These are phyloP conservation scores for Hoplostethus mediterraneus DNA, from an alignment of 2,797 vertebrate genomes.

Conservation along the genomic window DNA sequence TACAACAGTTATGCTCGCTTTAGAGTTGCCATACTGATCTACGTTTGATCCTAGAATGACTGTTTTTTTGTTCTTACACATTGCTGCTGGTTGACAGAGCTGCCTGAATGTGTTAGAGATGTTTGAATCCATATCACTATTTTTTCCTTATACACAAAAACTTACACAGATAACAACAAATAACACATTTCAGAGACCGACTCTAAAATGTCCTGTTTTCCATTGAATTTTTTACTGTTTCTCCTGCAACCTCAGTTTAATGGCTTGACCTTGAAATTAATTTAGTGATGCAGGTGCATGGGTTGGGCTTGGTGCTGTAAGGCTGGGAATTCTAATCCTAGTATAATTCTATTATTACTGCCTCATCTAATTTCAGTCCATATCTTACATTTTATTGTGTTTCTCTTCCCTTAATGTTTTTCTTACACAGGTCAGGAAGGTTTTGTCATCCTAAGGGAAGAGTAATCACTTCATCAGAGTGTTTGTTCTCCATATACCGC, in stretches of 20 bases:
- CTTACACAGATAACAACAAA: neutral
- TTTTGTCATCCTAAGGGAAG: constrained; percentile 12
- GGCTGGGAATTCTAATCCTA: constrained; percentile 9
- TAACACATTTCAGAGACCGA: neutral
- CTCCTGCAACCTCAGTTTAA: constrained; percentile 24
- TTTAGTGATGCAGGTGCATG: neutral
- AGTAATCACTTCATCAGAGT: constrained; percentile 7
- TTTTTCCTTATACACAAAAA: constrained; percentile 13
- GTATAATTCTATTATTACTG: constrained; percentile 1
- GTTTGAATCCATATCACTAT: constrained; percentile 22
- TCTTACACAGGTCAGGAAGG: neutral
- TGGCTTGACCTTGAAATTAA: constrained; percentile 51
- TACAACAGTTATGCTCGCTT: constrained; percentile 29
- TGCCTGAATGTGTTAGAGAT: neutral
- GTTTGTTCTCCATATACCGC: neutral
- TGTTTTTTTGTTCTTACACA: constrained; percentile 30
- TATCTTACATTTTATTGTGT: constrained; percentile 2
- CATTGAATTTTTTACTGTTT: constrained; percentile 31
- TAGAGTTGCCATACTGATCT: constrained; percentile 36
- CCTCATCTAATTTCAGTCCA: neutral
- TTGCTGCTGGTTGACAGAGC: neutral
- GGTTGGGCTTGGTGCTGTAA: constrained; percentile 11
- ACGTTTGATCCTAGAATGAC: constrained; percentile 38
- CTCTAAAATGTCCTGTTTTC: constrained; percentile 15
- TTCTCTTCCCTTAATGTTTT: neutral